Evolutionary conservation across 2,113 vertebrate species (phyloP), one percentile per base, ranked within the genome.

Genomic region (Orientallactaga bullata): DNA sequence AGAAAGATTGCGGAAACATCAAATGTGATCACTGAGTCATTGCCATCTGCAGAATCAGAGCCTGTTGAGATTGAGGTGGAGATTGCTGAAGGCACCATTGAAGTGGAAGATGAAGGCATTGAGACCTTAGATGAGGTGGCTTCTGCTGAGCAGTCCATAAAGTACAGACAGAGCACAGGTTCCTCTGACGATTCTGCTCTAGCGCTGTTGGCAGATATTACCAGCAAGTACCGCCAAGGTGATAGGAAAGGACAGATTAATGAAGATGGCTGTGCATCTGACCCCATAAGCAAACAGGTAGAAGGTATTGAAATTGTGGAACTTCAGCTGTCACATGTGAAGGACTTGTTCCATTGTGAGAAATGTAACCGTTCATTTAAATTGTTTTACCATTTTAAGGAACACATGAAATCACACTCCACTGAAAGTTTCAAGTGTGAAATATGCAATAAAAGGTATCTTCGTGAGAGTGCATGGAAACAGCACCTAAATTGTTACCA

Each of bases 321-420:
- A 97, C 99, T 99, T 97, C 99, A 99, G 98, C 99, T 99, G 97
- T 99, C 99, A n/a, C 99, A 99, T 97, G 85, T 99, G 96, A 99
- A 99, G 93, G 99, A 99, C 97, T 97, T 99, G 96, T 99, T 99
- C 98, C 99, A 99, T 97, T 99, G 99, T 98, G 99, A 98, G 96
- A 99, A 99, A 97, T 99, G 99, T 92, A 99, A 99, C 80, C 99
- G 99, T 96, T 99, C 98, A 39, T 99, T 99, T 98, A 99, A 99
- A 98, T 98, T 99, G 96, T 99, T 99, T 98, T 99, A 99, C 98
- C 99, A 99, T 98, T 99, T 99, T 96, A 99, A 99, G 98, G 99
- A 99, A 98, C 99, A 99, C 98, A 98, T 99, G 98, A 99, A 99
- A 99, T 99, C 98, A 77, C 99, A 99, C 98, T 98, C 98, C 83